A percentile compares a stretch with the other conserved stretches of the same genome.
Conservation (phyloP, 2,113 vertebrate species). For the Benitochromis conjunctus region DNA sequence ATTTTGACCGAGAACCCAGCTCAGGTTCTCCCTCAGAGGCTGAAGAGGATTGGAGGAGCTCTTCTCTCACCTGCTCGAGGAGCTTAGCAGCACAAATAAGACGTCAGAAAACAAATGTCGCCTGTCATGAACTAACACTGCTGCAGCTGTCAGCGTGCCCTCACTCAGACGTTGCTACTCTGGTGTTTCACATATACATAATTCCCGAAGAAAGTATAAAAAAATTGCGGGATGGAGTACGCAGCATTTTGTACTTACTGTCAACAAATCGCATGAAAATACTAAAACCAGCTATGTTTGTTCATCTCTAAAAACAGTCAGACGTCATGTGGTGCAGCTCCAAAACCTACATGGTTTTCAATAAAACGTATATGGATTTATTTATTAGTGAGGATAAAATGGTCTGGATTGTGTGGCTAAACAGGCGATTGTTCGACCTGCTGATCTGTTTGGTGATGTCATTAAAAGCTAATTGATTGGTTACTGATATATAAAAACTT, state of each 20-base stretch:
- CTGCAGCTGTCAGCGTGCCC: neutral
- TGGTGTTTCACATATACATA: neutral
- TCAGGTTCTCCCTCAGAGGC: neutral
- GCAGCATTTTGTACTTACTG: neutral
- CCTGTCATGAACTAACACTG: neutral
- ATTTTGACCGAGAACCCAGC: neutral
- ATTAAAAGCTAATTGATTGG: neutral
- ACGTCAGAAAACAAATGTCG: neutral
- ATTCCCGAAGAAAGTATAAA: neutral
- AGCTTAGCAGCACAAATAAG: conserved; percentile 16
- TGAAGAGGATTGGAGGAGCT: neutral
- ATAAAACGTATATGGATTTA: neutral
- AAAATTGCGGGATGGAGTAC: neutral
- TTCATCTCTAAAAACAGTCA: neutral
- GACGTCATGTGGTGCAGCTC: neutral
- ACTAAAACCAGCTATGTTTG: neutral
- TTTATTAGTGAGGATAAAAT: neutral
- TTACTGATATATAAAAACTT: neutral
- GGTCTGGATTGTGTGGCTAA: neutral
- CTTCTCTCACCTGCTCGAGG: neutral
- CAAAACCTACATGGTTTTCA: neutral
- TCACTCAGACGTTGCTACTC: neutral
- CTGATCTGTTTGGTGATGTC: neutral
- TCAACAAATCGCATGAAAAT: neutral
- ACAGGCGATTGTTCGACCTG: neutral